phyloP scores from a whole-genome alignment of 1,140 invertebrate species.

The Dysdera silvatica region DNA sequence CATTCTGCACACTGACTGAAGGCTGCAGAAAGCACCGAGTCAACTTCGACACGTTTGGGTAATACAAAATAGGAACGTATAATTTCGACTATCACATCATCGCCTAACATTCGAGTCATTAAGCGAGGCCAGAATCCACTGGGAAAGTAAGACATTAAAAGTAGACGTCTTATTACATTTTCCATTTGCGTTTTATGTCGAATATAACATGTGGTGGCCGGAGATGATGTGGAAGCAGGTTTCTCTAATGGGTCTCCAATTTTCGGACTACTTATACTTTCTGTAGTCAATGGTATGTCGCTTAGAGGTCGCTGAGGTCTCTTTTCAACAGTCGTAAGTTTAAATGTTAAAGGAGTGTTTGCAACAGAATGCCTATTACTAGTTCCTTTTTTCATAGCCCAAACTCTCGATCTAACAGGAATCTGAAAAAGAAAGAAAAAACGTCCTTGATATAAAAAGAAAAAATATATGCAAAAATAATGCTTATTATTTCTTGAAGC shows the following conservation, averaged over 20 bases:
- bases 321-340: constrained; percentile 19
- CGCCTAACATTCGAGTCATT: constrained; percentile 82
- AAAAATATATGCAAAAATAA: neutral
- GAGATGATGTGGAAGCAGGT: neutral
- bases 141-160: constrained; percentile 92
- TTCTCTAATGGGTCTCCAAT: constrained; percentile 22
- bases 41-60: constrained; percentile 53
- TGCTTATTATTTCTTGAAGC: neutral
- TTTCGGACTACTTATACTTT: constrained; percentile 19
- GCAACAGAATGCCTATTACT: constrained; percentile 18
- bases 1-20: constrained; percentile 69
- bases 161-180: constrained; percentile 48
- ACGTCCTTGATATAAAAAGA: neutral
- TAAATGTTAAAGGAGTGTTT: constrained; percentile 15
- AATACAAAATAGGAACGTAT: constrained; percentile 59
- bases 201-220: constrained; percentile 18
- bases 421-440: constrained; percentile 43
- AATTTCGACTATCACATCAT: constrained; percentile 77
- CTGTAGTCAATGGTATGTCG: constrained; percentile 16
- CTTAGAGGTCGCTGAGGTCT: constrained; percentile 17
- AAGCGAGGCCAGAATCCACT: constrained; percentile 95
- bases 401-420: constrained; percentile 61
- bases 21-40: constrained; percentile 50
- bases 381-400: constrained; percentile 54
- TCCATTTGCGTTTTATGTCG: constrained; percentile 21